Base-by-base conservation (phyloP, 1,140 invertebrate genomes). In the Nasonia vitripennis region DNA sequence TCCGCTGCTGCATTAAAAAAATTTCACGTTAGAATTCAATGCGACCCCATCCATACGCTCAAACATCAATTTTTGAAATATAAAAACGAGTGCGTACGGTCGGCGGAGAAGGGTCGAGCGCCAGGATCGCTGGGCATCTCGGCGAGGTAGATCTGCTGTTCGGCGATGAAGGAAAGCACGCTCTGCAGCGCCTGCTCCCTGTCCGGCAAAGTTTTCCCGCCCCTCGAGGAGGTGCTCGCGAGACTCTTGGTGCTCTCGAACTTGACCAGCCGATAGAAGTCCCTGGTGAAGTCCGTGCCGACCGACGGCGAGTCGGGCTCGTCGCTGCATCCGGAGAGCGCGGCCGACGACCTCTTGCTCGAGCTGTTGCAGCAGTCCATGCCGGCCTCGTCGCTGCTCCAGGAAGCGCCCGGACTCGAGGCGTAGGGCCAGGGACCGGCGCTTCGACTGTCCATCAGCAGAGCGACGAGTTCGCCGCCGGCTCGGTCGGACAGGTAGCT, bases 171-270 rank as follows among this genome's bases (percentile, higher is more conserved):
- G 67, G 95, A 95, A 2, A 97, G 91, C 2, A 97, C 96, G 88
- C 95, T 96, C 87, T 96, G 96, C 23, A 96, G 91, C 0, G 96
- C 95, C 89, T 95, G 95, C 89, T 96, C 96, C 34, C 95, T 93
- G 85, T 96, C 96, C 67, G 94, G 94, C 20, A 93, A 92, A 1
- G 94, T 92, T 83, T 91, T 93, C 79, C 94, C 93, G 81, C 95
- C 94, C 89, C 95, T 94, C 34, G 96, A 96, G 27, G 96, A 96
- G 82, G 95, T 96, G 11, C 96, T 96, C n/a, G 96, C 96, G 89
- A 97, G 92, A 90, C 96, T 96, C 90, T 96, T 96, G 83, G 95
- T 96, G 90, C 96, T 97, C 92, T 96, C 96, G 89, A 96, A 96
- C 92, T 96, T 96, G 51, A 97, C 96, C 78, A 97, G 94, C 41